Evolutionary conservation across 2,888 invertebrate genomes (phyloP).

Genomic region (Habroteleia sp.): DNA sequence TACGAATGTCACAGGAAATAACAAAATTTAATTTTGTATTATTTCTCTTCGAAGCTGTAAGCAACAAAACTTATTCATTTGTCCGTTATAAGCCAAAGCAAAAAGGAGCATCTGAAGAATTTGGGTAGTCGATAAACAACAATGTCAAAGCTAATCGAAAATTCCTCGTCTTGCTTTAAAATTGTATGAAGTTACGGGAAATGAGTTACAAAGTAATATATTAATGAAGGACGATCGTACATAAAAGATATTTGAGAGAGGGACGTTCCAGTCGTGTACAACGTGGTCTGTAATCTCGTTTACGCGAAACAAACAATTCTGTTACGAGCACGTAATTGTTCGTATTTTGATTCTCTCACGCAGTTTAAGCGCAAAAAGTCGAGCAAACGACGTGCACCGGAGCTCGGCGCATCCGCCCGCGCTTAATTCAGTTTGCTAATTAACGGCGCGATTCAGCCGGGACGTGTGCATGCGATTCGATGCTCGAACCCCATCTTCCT

Average conservation of each 20-base stretch:
- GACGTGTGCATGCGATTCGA: slow-evolving; percentile 41
- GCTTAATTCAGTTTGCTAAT: slow-evolving; percentile 75
- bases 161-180: slow-evolving; percentile 20
- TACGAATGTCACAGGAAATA: no score
- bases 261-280: slow-evolving; percentile 23
- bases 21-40: no score
- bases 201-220: slow-evolving; percentile 29
- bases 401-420: slow-evolving; percentile 44
- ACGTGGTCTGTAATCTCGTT: slow-evolving; percentile 67
- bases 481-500: not conserved
- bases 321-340: slow-evolving; percentile 73
- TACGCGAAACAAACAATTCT: slow-evolving; percentile 72
- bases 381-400: slow-evolving; percentile 52
- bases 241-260: slow-evolving; percentile 33
- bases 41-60: no score
- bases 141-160: slow-evolving; percentile 27
- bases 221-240: slow-evolving; percentile 23
- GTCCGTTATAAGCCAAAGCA: not conserved
- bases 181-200: slow-evolving; percentile 25
- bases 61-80: no score
- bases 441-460: slow-evolving; percentile 74
- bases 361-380: slow-evolving; percentile 51
- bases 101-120: slow-evolving; percentile 1
- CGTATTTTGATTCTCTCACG: slow-evolving; percentile 72
- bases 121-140: slow-evolving; percentile 13